A percentile compares a stretch with the other conserved stretches of the same genome.
phyloP scores from a whole-genome alignment of 2,113 vertebrate genomes.

The Cricetomys ansorgei region DNA sequence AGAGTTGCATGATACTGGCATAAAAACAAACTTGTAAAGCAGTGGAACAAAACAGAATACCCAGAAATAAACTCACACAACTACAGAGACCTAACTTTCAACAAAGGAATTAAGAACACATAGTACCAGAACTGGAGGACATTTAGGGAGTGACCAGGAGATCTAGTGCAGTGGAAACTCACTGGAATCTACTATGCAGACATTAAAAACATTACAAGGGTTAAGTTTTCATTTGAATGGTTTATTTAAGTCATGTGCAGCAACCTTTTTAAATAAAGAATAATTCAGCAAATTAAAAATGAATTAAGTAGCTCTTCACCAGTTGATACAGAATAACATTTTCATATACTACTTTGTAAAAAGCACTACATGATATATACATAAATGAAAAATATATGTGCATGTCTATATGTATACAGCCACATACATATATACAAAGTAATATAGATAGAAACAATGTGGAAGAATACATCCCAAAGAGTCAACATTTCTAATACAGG shows the following conservation, averaged over 20 bases:
- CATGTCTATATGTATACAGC: not conserved
- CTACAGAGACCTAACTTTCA: not conserved
- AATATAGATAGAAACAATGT: not conserved
- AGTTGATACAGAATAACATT: not conserved
- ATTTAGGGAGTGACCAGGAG: too few relatives aligned
- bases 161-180: too few relatives aligned
- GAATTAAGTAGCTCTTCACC: not conserved
- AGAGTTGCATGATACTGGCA: not conserved
- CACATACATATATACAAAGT: not conserved
- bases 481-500: not conserved
- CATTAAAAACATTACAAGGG: conserved; percentile 16
- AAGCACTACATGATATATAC: not conserved
- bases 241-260: not conserved
- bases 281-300: conserved; percentile 25
- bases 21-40: not conserved
- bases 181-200: not conserved
- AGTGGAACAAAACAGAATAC: not conserved
- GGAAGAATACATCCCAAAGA: not conserved
- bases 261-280: conserved; percentile 14
- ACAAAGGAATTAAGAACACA: not conserved
- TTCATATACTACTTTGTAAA: not conserved
- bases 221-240: conserved; percentile 4
- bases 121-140: too few relatives aligned
- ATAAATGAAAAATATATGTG: not conserved
- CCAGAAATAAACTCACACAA: not conserved